Conservation (phyloP, 2,797 vertebrate genomes). For the Cyprinella venusta region DNA sequence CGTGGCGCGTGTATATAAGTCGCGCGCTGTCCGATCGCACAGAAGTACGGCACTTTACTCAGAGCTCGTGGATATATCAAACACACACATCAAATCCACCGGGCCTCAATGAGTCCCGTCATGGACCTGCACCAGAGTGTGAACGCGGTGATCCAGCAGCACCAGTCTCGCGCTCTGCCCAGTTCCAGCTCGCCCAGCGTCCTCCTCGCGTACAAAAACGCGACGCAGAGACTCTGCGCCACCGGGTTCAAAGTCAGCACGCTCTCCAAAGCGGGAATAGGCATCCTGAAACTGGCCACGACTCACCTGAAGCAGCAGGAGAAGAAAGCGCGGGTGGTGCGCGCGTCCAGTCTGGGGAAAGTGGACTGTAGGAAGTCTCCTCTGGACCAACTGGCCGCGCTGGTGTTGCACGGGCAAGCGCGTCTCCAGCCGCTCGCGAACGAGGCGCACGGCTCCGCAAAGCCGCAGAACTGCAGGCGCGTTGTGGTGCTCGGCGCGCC, state of each 20-base stretch:
- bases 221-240: conserved; percentile 68
- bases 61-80: neutral
- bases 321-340: conserved; percentile 64
- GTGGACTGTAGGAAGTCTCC: conserved; percentile 63
- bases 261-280: conserved; percentile 71
- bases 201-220: conserved; percentile 69
- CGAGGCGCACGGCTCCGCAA: conserved; percentile 45
- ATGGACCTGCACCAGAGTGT: conserved; percentile 39
- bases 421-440: conserved; percentile 59
- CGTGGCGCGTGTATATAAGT: conserved; percentile 25
- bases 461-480: conserved; percentile 77
- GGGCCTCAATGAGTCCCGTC: conserved; percentile 15
- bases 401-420: conserved; percentile 69
- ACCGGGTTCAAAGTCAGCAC: conserved; percentile 64
- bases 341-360: conserved; percentile 50
- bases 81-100: neutral
- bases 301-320: conserved; percentile 75
- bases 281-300: conserved; percentile 73
- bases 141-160: conserved; percentile 24
- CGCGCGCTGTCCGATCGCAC: no score
- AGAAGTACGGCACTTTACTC: neutral
- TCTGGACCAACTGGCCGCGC: conserved; percentile 71
- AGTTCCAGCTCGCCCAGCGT: conserved; percentile 59
- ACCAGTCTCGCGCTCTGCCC: neutral
- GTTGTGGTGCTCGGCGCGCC: conserved; percentile 82